Percentiles rank a stretch among this genome's conserved stretches.
These are phyloP conservation scores for Lamprotornis superbus DNA, from an alignment of 2,113 vertebrate species.

Conservation along the genomic window DNA sequence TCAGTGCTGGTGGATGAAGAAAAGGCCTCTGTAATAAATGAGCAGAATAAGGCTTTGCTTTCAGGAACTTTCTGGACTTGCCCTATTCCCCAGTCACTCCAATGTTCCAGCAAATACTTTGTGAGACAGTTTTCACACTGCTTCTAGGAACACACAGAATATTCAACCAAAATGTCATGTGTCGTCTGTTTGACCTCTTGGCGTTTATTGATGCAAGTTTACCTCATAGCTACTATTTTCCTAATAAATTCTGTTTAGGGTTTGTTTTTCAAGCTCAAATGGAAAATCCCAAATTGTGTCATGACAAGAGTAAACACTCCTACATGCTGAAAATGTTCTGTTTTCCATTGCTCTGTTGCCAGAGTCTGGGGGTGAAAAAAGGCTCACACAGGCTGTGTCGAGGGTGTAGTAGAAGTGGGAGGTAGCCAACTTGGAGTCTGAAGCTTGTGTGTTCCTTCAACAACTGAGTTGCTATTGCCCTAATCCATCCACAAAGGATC, in stretches of 20 bases:
- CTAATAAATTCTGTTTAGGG: constrained; percentile 47
- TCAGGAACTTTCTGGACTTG: neutral
- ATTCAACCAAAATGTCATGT: constrained; percentile 23
- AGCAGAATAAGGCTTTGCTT: constrained; percentile 12
- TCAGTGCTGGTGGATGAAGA: neutral
- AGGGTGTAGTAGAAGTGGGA: neutral
- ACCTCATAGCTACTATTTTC: constrained; percentile 63
- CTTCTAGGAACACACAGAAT: constrained; percentile 60
- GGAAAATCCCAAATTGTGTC: constrained; percentile 63
- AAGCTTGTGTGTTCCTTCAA: neutral
- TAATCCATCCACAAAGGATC: neutral
- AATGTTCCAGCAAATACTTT: neutral
- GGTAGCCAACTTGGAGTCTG: neutral
- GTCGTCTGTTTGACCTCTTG: constrained; percentile 34
- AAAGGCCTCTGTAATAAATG: neutral
- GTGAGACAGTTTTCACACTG: constrained; percentile 34
- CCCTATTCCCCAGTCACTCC: neutral
- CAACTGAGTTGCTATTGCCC: neutral
- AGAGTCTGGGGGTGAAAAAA: constrained; percentile 37
- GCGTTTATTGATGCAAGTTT: neutral
- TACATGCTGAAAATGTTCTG: constrained; percentile 39
- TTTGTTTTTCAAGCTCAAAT: constrained; percentile 52
- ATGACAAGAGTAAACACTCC: constrained; percentile 58
- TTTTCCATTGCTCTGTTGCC: constrained; percentile 56
- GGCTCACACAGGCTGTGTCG: neutral